Percentiles rank a stretch among this genome's conserved stretches.
These are phyloP conservation scores for Opisthograptis luteolata DNA, from an alignment of 2,888 invertebrate genomes.

Conservation along the genomic window DNA sequence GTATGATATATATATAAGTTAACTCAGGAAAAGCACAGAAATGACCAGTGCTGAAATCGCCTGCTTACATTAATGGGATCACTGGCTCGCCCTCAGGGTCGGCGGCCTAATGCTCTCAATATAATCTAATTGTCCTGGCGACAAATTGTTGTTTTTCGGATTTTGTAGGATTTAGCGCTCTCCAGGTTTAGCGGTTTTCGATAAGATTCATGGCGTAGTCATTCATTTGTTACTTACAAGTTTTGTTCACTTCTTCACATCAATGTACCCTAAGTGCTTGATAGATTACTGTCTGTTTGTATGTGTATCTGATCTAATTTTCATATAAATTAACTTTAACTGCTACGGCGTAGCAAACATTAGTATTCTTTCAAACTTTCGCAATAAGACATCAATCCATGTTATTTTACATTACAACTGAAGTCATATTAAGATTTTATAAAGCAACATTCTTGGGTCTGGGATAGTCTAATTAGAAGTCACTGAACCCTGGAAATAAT, in stretches of 20 bases:
- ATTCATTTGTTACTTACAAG: neutral
- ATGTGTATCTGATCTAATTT: no score
- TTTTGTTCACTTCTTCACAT: no score
- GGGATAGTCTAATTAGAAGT: no score
- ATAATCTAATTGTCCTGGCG: slow-evolving; percentile 40
- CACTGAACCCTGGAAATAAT: no score
- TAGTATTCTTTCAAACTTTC: no score
- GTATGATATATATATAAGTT: neutral
- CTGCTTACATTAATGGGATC: slow-evolving; percentile 40
- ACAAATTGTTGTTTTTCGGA: slow-evolving; percentile 33
- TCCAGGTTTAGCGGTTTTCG: neutral
- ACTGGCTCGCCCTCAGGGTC: slow-evolving; percentile 38
- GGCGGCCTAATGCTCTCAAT: slow-evolving; percentile 37
- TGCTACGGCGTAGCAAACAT: no score
- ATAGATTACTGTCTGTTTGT: no score
- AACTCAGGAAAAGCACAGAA: slow-evolving; percentile 30
- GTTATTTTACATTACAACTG: no score
- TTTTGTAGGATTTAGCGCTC: slow-evolving; percentile 10
- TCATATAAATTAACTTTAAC: no score
- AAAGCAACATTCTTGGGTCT: no score
- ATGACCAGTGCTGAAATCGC: slow-evolving; percentile 35
- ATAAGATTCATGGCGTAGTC: neutral
- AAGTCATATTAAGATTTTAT: no score
- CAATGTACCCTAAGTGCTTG: no score
- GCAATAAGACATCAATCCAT: neutral